phyloP scores from a whole-genome alignment of 2,113 vertebrate species.

The Macaca fascicularis region DNA sequence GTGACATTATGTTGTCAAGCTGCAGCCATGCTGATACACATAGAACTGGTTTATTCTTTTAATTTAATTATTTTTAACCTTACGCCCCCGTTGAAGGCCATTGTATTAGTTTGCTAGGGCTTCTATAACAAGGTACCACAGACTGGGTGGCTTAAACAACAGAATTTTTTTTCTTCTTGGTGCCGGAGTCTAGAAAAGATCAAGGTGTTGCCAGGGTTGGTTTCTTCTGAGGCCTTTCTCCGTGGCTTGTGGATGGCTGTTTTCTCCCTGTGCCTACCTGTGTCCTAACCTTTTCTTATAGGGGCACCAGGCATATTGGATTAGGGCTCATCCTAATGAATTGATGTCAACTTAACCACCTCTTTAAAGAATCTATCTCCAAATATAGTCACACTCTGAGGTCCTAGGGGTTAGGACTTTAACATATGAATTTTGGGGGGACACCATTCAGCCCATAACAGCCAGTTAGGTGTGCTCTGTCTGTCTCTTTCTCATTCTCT shows the following conservation, averaged over 20 bases:
- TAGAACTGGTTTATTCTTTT: neutral
- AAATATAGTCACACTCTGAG: neutral
- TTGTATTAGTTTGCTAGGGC: neutral
- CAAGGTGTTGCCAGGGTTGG: neutral
- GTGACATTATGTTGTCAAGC: neutral
- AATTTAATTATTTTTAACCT: neutral
- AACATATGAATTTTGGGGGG: neutral
- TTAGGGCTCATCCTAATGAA: no score
- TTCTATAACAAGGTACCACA: neutral
- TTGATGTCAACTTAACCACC: neutral
- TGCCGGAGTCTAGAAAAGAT: neutral
- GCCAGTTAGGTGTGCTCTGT: neutral
- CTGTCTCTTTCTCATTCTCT: neutral
- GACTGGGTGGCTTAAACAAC: neutral
- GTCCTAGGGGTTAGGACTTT: neutral
- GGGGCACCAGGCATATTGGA: neutral
- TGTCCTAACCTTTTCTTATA: neutral
- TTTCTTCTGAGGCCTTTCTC: neutral
- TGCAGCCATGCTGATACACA: neutral
- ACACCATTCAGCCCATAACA: neutral
- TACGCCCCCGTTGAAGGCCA: neutral
- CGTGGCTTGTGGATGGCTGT: accelerated
- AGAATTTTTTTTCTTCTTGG: neutral
- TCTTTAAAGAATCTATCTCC: neutral
- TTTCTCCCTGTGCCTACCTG: neutral